Conservation (phyloP, 2,888 invertebrate species). For the Tachystola acroxantha region DNA sequence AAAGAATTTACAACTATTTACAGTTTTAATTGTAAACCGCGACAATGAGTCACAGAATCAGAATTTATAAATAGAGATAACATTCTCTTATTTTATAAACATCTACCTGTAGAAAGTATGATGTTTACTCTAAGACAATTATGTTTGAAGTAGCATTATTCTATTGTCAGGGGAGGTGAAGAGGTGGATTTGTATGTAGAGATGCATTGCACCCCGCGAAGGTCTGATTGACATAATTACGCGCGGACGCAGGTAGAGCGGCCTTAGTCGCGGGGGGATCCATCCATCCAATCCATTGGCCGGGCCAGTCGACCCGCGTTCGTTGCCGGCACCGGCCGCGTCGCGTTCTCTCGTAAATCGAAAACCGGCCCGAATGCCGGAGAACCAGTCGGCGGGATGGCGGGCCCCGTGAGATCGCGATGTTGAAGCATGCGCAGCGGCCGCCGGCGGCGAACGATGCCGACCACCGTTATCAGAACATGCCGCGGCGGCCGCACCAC, state of each 20-base stretch:
- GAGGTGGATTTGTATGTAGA: slow-evolving; percentile 19
- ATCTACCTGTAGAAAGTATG: slow-evolving; percentile 10
- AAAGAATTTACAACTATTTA: not conserved
- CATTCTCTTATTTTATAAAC: not conserved
- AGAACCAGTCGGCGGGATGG: slow-evolving; percentile 63
- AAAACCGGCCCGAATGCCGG: slow-evolving; percentile 55
- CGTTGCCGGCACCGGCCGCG: slow-evolving; percentile 42
- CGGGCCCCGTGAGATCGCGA: slow-evolving; percentile 67
- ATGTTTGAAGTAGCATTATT: slow-evolving; percentile 28
- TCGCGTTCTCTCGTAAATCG: slow-evolving; percentile 20
- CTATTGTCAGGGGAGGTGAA: slow-evolving; percentile 42
- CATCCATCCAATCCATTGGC: slow-evolving; percentile 11
- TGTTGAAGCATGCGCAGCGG: slow-evolving; percentile 86
- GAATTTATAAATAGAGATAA: not conserved
- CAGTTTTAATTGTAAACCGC: not conserved
- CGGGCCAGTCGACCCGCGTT: slow-evolving; percentile 49
- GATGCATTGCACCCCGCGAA: slow-evolving; percentile 31
- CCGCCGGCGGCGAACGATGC: slow-evolving; percentile 73
- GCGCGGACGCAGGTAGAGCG: slow-evolving; percentile 49
- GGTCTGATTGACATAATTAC: slow-evolving; percentile 60
- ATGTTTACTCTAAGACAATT: slow-evolving; percentile 17
- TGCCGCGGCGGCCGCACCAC: slow-evolving; percentile 78
- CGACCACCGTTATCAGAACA: slow-evolving; percentile 76
- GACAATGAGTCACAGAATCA: not conserved
- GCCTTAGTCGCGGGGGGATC: slow-evolving; percentile 16